Conservation (phyloP, 2,113 vertebrate species). For the Gorsachius goisagi region DNA sequence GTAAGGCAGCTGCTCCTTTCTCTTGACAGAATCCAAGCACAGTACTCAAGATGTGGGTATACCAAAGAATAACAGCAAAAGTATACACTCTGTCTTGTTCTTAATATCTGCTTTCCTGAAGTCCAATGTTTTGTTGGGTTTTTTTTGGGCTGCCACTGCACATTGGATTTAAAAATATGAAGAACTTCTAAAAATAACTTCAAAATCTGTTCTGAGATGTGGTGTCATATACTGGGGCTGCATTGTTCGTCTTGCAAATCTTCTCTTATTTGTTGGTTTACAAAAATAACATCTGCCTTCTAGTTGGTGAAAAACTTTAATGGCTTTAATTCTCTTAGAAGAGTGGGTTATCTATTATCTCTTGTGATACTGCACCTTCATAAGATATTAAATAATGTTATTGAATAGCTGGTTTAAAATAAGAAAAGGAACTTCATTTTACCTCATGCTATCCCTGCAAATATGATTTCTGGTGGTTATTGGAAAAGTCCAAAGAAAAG, state of each 20-base stretch:
- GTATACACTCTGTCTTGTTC: not conserved
- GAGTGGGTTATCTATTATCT: not conserved
- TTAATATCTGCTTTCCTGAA: not conserved
- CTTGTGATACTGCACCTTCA: not conserved
- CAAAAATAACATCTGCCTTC: not conserved
- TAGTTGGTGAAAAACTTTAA: not conserved
- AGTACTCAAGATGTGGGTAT: not conserved
- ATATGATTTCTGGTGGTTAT: not conserved
- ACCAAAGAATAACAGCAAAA: not conserved
- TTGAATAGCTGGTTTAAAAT: not conserved
- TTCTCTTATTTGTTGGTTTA: not conserved
- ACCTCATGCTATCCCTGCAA: not conserved
- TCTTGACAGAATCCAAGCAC: not conserved
- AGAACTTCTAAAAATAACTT: not conserved
- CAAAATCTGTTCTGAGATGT: not conserved
- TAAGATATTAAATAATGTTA: not conserved
- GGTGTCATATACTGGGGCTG: rapidly evolving
- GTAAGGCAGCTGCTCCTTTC: not conserved
- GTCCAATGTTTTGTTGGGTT: not conserved
- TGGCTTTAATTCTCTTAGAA: not conserved
- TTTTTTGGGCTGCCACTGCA: not conserved
- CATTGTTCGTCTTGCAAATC: not conserved
- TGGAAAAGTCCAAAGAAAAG: not conserved
- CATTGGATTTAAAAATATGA: not conserved
- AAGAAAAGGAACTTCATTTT: not conserved